Evolutionary conservation across 2,113 vertebrate species (phyloP).

Genomic region (Dermatemys mawii): DNA sequence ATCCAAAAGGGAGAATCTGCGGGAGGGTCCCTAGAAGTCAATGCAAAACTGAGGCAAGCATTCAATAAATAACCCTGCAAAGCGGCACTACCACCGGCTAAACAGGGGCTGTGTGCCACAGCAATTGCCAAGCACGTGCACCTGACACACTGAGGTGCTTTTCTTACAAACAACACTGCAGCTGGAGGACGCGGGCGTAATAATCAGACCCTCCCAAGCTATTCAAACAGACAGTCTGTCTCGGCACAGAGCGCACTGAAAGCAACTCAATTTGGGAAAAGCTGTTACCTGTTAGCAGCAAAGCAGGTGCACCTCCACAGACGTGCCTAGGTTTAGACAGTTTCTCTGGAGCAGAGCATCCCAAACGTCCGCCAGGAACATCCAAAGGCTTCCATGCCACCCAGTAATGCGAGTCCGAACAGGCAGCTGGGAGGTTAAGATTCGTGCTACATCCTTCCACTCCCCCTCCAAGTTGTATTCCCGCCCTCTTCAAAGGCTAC

Average conservation of each 20-base stretch:
- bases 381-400: neutral
- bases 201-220: too few relatives aligned
- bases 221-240: too few relatives aligned
- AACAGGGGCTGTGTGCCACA: too few relatives aligned
- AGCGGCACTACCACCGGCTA: neutral
- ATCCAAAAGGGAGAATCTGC: neutral
- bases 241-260: neutral
- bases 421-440: neutral
- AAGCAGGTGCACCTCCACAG: neutral
- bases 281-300: neutral
- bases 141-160: neutral
- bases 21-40: neutral
- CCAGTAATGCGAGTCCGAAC: neutral
- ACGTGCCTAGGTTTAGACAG: neutral
- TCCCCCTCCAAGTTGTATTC: neutral
- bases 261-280: neutral
- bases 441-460: neutral
- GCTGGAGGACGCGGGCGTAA: neutral
- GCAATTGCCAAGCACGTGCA: neutral
- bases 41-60: neutral
- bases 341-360: neutral
- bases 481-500: neutral
- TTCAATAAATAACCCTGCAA: neutral
- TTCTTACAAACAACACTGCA: neutral
- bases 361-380: neutral